Base-by-base conservation (phyloP, 2,888 invertebrate genomes). In the Bellardia bayeri region DNA sequence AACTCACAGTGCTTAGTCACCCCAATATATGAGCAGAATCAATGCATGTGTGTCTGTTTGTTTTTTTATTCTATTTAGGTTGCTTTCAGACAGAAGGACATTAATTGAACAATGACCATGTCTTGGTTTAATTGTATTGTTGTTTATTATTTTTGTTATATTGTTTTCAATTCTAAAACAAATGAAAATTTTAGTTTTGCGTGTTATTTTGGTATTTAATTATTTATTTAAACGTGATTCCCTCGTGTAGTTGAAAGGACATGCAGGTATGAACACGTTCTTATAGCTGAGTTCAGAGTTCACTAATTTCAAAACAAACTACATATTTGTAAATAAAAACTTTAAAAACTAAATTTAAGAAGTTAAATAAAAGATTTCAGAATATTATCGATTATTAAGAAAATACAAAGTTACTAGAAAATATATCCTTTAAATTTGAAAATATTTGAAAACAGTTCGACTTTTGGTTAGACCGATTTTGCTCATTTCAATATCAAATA, bases 91-190 rank as follows among this genome's bases (percentile, higher is more conserved):
- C 16, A 61, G 58, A 72, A 79, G 69, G 80, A 83, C 84, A 81
- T 81, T 72, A 78, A 87, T 81, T 84, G 86, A 75, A 75, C 76
- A 74, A 71, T 71, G 78, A 64, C 72, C 49, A 75, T 71, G 49
- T 82, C 45, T 56, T 74, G 16, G 11, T 74, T 63, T 49, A 61
- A 45, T 42, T 51, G 7, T 56, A 13, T 45, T 54, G 64, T 64
- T 37, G 33, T 56, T 71, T 3, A 23, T 30, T 51, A n/a, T 49
- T 61, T 45, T 45, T 40, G n/a, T 51, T 51, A 37, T 61, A 1
- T 82, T 51, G 45, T 74, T 49, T 11, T 61, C 58, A 72, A 74
- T 71, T 49, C 51, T n/a, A 61, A 74, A 68, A 54, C n/a, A 75
- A 82, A 74, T 61, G n/a, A 78, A 72, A 68, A 79, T 79, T 66